A percentile compares a stretch with the other conserved stretches of the same genome.
Evolutionary conservation across 2,113 vertebrate species (phyloP).

Genomic region (Coracopsis vasa): DNA sequence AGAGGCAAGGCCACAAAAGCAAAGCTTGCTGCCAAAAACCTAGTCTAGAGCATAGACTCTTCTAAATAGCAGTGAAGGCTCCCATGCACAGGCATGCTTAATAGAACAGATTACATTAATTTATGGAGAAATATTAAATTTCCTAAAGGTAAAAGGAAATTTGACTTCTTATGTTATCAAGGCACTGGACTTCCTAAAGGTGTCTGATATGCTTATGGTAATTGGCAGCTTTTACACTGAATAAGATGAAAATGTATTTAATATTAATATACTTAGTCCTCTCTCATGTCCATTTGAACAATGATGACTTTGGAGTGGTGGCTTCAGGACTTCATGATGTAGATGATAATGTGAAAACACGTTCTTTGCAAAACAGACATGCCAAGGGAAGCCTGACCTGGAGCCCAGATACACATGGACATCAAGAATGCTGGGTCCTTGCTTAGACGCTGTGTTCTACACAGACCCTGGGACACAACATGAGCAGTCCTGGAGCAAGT

Average conservation of each 20-base stretch:
- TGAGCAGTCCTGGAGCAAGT: fast-evolving
- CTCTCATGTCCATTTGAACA: neutral
- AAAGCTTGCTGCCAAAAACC: neutral
- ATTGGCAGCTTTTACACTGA: neutral
- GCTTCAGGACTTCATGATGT: neutral
- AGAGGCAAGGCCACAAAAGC: neutral
- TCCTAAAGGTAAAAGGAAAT: neutral
- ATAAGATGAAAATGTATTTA: neutral
- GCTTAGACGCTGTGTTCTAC: neutral
- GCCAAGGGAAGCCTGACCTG: neutral
- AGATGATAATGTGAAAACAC: neutral
- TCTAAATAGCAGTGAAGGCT: neutral
- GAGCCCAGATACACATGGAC: fast-evolving
- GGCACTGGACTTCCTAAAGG: neutral
- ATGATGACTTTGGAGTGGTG: neutral
- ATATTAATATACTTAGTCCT: neutral
- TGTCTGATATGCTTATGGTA: neutral
- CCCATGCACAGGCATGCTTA: neutral
- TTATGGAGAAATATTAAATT: neutral
- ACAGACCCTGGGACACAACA: neutral
- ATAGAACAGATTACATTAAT: neutral
- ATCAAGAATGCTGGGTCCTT: fast-evolving
- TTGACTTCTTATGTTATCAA: neutral
- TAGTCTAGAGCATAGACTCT: neutral
- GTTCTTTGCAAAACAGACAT: neutral